Conservation (phyloP, 2,113 vertebrate genomes). For the Ptychochromis oligacanthus region DNA sequence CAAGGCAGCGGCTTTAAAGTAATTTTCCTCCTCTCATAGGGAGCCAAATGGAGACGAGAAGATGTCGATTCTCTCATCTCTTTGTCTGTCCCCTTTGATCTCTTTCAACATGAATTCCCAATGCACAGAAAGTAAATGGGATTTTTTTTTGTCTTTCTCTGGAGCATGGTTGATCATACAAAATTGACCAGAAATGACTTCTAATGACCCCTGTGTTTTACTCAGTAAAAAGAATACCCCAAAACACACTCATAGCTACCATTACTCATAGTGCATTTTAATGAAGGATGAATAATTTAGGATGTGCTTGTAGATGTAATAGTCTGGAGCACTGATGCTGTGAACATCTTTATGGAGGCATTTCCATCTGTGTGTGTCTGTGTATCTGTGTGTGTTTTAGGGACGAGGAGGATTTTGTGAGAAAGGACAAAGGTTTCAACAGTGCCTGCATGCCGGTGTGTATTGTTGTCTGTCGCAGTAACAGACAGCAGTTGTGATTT, state of each 20-base stretch:
- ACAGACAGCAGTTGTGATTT: conserved; percentile 66
- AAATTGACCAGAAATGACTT: conserved; percentile 76
- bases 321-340: conserved; percentile 33
- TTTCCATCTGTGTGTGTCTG: not conserved
- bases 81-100: conserved; percentile 78
- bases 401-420: conserved; percentile 17
- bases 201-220: conserved; percentile 75
- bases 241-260: conserved; percentile 64
- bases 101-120: conserved; percentile 67
- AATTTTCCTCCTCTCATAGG: conserved; percentile 68
- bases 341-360: conserved; percentile 41
- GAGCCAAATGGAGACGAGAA: conserved; percentile 74
- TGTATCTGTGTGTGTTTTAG: not conserved
- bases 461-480: conserved; percentile 56
- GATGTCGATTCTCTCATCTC: conserved; percentile 77
- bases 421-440: conserved; percentile 30
- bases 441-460: conserved; percentile 36
- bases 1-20: conserved; percentile 72
- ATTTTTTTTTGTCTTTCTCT: conserved; percentile 50
- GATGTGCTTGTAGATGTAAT: conserved; percentile 46
- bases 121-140: conserved; percentile 71
- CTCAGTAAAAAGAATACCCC: conserved; percentile 34
- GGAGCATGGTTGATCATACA: conserved; percentile 72
- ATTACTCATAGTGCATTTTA: conserved; percentile 71
- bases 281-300: conserved; percentile 74